Percentiles rank a stretch among this genome's conserved stretches.
Evolutionary conservation across 2,797 vertebrate genomes (phyloP).

Genomic region (Cuniculus paca): DNA sequence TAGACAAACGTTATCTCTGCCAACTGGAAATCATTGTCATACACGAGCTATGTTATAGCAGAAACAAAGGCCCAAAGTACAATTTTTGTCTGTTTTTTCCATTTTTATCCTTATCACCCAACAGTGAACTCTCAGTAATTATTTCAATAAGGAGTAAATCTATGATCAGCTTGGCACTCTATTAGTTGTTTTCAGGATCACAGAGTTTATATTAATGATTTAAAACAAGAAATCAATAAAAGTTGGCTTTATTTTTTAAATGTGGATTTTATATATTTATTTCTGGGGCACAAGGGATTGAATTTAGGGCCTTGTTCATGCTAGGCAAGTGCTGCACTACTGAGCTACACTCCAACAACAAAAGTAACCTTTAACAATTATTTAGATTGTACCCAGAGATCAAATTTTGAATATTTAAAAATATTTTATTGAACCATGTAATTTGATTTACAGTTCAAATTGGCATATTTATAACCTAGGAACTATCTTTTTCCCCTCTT

Average conservation of each 20-base stretch:
- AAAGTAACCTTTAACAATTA: neutral
- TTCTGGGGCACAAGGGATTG: neutral
- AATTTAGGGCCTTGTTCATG: neutral
- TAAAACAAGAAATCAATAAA: conserved; percentile 32
- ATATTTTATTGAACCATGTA: neutral
- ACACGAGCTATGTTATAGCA: neutral
- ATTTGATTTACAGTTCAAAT: conserved; percentile 24
- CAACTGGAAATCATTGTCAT: neutral
- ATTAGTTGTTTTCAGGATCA: neutral
- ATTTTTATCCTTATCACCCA: neutral
- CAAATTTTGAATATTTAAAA: neutral
- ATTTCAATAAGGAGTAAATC: neutral
- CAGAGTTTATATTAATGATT: neutral
- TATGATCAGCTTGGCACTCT: neutral
- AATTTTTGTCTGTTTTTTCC: neutral
- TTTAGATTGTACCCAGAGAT: neutral
- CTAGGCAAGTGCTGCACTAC: neutral
- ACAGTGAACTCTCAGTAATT: neutral
- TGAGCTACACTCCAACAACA: neutral
- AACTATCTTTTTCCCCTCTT: neutral
- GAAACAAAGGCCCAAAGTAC: neutral
- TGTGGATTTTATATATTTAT: neutral
- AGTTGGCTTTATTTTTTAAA: neutral
- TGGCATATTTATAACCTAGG: neutral
- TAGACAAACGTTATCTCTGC: neutral